Evolutionary conservation across 2,888 invertebrate species (phyloP), one percentile per base, ranked within the genome.

Genomic region (Sinohyriopsis cumingii): DNA sequence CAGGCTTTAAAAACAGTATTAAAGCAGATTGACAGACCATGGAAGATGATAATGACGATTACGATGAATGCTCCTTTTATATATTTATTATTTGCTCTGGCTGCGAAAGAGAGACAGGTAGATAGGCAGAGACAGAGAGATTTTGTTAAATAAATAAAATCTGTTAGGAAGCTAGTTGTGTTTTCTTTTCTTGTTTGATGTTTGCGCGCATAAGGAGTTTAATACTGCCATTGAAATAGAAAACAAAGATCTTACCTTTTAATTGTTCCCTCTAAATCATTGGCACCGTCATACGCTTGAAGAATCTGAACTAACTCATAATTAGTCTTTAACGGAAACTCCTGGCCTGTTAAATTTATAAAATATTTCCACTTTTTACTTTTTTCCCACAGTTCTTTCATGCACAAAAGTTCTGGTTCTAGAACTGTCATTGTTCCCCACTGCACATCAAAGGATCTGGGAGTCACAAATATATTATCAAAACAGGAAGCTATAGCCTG

Each of bases 301-400:
- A 87, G 74, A 53, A 87, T 87, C 55, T 73, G 65, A 18, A 85
- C 87, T 25, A 88, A 60, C 69, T 88, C 87, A 19, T 68, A 75
- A 71, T 88, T 88, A 12, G 86, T 86, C 55, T 84, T 78, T 18
- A 88, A 71, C 1, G 88, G 88, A 68, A 87, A 81, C 72, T 86
- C 86, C 65, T 86, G 84, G 0, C 83, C 85, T 12, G 84, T 86
- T 12, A 86, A 73, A 71, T 88, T 88, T 57, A 88, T 86, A 67
- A 83, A 84, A 73, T 88, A 88, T 65, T 84, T 84, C 86, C 86
- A 88, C 25, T 75, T 80, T 71, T 63, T 70, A 53, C 60, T 69
- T 15, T 75, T 65, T 20, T 67, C 57, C 24, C 68, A 75, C 15
- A 87, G 67, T 45, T 86, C 83, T 59, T 73, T 61, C 85, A 87